Evolutionary conservation across 2,797 vertebrate genomes (phyloP), one percentile per base, ranked within the genome.

Genomic region (Loriculus beryllinus): DNA sequence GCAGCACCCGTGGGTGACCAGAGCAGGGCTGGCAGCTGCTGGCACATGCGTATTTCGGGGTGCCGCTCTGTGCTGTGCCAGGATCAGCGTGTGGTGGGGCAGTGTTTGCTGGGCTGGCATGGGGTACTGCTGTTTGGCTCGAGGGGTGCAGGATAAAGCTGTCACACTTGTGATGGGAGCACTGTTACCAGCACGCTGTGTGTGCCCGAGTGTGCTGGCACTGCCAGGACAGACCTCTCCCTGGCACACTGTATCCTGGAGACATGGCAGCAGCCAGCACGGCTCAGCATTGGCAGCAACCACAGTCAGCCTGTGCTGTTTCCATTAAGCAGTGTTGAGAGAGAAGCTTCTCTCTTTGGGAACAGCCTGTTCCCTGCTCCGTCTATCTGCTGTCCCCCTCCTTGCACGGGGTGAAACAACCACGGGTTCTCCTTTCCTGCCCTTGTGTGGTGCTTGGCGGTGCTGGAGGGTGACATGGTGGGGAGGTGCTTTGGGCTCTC

Each of bases 311-410:
- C 19, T 12, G 77, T 59, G 59, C 68, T 59, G 28, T 88, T 95
- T 95, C 92, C 88, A 95, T 90, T 8, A 92, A 59, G 18, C 5
- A 10, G 77, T 70, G 94, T 72, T 92, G 90, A 96, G 77, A 95
- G 94, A 95, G 16, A 64, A 93, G 51, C 5, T 2, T 69, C 63
- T 54, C 39, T 54, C 80, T 59, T 62, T 15, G 56, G 88, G 91
- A 67, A 74, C 57, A 14, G 31, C 64, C 29, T 3, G 35, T 94
- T 59, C 86, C 39, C 56, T 11, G 5, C 81, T 37, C 5, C 1
- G 0, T 35, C 51, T 77, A 26, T 57, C 49, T 59, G 71, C 33
- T 79, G 68, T 31, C 54, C 18, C 22, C 78, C 82, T 56, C 29
- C 62, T 29, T 25, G 31, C 43, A 5, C 0, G 0, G 56, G 68